These are phyloP conservation scores for Oceanodroma tethys DNA, from an alignment of 2,113 vertebrate genomes.

Conservation along the genomic window DNA sequence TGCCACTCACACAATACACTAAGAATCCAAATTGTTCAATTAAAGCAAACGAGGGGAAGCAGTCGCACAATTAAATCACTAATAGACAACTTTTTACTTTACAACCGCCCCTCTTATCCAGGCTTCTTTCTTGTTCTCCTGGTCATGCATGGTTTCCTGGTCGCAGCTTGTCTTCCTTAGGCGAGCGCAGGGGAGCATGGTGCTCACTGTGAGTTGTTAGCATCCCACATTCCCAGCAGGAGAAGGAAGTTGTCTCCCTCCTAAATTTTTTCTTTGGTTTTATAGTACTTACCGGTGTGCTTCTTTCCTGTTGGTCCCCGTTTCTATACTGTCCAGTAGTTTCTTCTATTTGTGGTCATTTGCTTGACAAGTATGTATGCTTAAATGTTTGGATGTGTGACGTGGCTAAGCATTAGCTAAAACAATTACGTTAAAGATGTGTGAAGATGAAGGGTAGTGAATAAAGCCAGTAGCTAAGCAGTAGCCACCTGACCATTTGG, in stretches of 20 bases:
- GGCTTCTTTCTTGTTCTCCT: background rate
- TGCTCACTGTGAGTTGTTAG: background rate
- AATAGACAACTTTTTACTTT: background rate
- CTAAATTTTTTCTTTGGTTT: background rate
- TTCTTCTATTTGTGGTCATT: background rate
- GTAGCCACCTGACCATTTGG: background rate
- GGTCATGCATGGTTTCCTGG: background rate
- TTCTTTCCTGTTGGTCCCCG: rapidly evolving
- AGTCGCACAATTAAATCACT: background rate
- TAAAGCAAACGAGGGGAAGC: background rate
- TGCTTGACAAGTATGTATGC: background rate
- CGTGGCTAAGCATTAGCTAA: background rate
- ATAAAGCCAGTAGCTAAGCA: background rate
- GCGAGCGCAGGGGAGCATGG: rapidly evolving
- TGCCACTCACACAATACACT: background rate
- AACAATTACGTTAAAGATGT: background rate
- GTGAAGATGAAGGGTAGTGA: background rate
- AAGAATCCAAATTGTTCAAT: background rate
- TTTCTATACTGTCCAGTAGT: background rate
- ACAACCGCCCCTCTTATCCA: background rate
- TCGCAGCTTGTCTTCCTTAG: background rate
- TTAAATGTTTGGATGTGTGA: background rate
- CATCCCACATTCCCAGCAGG: background rate
- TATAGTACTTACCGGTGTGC: background rate
- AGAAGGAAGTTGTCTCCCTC: background rate